Evolutionary conservation across 1,140 invertebrate genomes (phyloP), one percentile per base, ranked within the genome.

Genomic region (Oreohelix idahoensis): DNA sequence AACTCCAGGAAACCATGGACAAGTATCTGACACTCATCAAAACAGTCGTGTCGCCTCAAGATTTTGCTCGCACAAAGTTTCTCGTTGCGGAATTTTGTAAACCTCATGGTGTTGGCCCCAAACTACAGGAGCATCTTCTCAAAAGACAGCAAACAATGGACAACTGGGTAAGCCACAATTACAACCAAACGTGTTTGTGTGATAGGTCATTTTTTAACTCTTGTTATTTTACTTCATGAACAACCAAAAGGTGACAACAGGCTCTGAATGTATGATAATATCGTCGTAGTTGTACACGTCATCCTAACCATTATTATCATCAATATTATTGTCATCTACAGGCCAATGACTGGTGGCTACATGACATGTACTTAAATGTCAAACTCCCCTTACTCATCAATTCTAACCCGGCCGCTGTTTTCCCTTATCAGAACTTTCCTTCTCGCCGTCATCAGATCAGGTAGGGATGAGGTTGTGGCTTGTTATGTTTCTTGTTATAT

Each of bases 111-210:
- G 92, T 95, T 71, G 98, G 97, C 0, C 95, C 95, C 23, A 95
- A 95, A 80, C 93, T 99, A 42, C 98, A 99, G 91, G 94, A 96
- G 87, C 94, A 95, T 88, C 94, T 99, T 36, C 88, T 95, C 71
- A 95, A 97, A 89, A 95, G 96, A 86, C 95, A 96, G 84, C 95
- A 97, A 84, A 95, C 94, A 71, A 94, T 94, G 87, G 96, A 97
- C 83, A 99, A 99, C 92, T 99, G 98, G 98, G 98, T 99, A 93
- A 95, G 94, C 92, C n/a, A n/a, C n/a, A n/a, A n/a, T n/a, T n/a
- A n/a, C n/a, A n/a, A n/a, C n/a, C n/a, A n/a, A n/a, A n/a, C n/a
- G n/a, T n/a, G n/a, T n/a, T n/a, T n/a, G n/a, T n/a, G n/a, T n/a
- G n/a, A n/a, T n/a, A n/a, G n/a, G n/a, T n/a, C n/a, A n/a, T n/a